Conservation (phyloP, 2,888 invertebrate genomes). For the Andricus curvator region DNA sequence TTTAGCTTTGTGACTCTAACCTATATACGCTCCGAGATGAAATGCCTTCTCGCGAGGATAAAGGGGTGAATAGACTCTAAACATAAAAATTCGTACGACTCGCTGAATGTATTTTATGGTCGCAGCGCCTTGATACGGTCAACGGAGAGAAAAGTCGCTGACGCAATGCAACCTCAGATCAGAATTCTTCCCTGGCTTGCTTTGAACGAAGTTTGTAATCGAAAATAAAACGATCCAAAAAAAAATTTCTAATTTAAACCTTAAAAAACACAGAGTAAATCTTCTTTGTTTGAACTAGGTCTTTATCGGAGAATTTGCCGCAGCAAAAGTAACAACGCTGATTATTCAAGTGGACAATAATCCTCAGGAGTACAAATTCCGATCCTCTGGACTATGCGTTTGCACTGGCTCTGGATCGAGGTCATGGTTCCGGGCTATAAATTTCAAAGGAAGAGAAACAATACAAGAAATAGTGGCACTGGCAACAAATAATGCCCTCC, state of each 20-base stretch:
- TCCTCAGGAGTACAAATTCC: slow-evolving; percentile 87
- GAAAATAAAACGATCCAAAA: neutral
- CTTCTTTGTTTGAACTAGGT: slow-evolving; percentile 81
- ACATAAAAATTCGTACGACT: slow-evolving; percentile 29
- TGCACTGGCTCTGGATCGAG: slow-evolving; percentile 99
- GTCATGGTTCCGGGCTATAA: slow-evolving; percentile 96
- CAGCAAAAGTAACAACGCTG: slow-evolving; percentile 94
- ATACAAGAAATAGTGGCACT: slow-evolving; percentile 55
- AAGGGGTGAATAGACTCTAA: slow-evolving; percentile 15
- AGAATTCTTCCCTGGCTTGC: slow-evolving; percentile 91
- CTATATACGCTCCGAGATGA: slow-evolving; percentile 2
- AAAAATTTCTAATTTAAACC: neutral
- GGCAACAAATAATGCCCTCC: slow-evolving; percentile 54
- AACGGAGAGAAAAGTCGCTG: slow-evolving; percentile 54
- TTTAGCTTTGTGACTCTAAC: slow-evolving; percentile 12
- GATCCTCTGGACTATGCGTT: slow-evolving; percentile 97
- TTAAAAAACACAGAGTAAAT: slow-evolving; percentile 25
- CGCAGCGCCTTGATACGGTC: slow-evolving; percentile 53
- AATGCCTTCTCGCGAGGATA: neutral
- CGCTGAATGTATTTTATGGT: slow-evolving; percentile 44
- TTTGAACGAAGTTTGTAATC: slow-evolving; percentile 90
- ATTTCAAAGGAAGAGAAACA: slow-evolving; percentile 79
- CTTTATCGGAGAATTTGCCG: slow-evolving; percentile 95
- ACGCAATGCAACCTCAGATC: slow-evolving; percentile 53
- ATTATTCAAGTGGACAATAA: slow-evolving; percentile 89